phyloP scores from a whole-genome alignment of 2,113 vertebrate species.

The Equus przewalskii region DNA sequence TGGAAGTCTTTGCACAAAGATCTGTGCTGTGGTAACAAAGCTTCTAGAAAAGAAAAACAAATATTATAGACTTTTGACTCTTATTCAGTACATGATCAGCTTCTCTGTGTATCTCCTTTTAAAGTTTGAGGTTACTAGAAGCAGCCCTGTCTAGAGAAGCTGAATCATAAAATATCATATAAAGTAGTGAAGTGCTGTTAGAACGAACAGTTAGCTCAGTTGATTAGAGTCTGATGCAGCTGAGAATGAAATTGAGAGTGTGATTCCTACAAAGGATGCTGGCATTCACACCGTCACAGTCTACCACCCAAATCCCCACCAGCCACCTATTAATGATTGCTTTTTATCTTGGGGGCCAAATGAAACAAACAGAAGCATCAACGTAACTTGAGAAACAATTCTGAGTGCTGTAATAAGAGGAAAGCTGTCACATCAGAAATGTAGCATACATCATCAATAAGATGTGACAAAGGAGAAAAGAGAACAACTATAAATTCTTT shows the following conservation, averaged over 20 bases:
- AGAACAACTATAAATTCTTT: background rate
- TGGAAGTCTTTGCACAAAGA: background rate
- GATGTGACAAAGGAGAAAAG: background rate
- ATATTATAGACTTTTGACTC: constrained; percentile 34
- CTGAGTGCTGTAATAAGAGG: background rate
- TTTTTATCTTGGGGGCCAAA: background rate
- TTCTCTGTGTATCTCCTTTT: constrained; percentile 30
- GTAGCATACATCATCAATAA: background rate
- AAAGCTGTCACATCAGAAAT: background rate
- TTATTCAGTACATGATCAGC: background rate
- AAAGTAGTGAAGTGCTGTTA: background rate
- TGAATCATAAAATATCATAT: background rate
- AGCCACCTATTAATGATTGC: background rate
- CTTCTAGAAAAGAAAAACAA: constrained; percentile 69
- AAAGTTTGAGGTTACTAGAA: background rate
- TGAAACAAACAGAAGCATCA: background rate
- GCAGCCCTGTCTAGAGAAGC: constrained; percentile 22
- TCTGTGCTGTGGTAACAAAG: constrained; percentile 50
- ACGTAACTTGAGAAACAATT: background rate
- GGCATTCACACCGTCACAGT: background rate
- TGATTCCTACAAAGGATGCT: background rate
- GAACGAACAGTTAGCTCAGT: background rate
- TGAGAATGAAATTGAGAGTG: background rate
- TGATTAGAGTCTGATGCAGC: background rate
- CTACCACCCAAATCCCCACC: background rate